Conservation (phyloP, 2,888 invertebrate species). For the Nomada ferruginata region DNA sequence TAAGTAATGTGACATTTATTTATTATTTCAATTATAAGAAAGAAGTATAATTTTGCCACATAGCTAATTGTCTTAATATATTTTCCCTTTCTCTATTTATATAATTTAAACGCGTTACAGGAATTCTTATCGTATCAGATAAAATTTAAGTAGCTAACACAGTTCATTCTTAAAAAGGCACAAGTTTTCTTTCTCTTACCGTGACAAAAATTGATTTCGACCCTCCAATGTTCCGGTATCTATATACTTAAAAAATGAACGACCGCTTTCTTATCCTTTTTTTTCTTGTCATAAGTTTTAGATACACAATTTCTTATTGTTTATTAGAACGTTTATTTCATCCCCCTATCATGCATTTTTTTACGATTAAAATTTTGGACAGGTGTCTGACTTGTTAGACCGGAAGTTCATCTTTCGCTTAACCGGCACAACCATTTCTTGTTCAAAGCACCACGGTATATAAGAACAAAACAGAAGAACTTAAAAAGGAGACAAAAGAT, state of each 20-base stretch:
- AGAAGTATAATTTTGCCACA: constrained; percentile 51
- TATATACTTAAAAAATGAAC: no score
- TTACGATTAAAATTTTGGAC: neutral
- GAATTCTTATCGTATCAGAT: constrained; percentile 50
- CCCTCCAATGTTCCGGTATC: constrained; percentile 10
- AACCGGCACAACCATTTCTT: constrained; percentile 12
- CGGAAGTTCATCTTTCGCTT: neutral
- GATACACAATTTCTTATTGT: neutral
- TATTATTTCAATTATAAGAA: constrained; percentile 30
- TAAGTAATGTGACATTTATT: constrained; percentile 41
- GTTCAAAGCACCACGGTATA: constrained; percentile 10
- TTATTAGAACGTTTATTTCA: neutral
- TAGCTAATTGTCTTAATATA: constrained; percentile 33
- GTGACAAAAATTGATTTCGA: constrained; percentile 36
- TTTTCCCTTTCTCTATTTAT: neutral
- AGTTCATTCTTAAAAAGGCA: constrained; percentile 73
- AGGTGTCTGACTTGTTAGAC: no score
- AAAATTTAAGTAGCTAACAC: constrained; percentile 63
- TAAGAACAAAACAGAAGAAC: constrained; percentile 40
- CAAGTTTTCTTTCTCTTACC: constrained; percentile 62
- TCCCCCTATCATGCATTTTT: neutral
- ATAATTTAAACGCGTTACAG: constrained; percentile 37
- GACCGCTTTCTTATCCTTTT: no score
- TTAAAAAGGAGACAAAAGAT: constrained; percentile 8
- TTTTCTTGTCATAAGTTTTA: neutral